Evolutionary conservation across 92 coral and sea anemone species (phyloP).

Genomic region (Blastomussa wellsi): DNA sequence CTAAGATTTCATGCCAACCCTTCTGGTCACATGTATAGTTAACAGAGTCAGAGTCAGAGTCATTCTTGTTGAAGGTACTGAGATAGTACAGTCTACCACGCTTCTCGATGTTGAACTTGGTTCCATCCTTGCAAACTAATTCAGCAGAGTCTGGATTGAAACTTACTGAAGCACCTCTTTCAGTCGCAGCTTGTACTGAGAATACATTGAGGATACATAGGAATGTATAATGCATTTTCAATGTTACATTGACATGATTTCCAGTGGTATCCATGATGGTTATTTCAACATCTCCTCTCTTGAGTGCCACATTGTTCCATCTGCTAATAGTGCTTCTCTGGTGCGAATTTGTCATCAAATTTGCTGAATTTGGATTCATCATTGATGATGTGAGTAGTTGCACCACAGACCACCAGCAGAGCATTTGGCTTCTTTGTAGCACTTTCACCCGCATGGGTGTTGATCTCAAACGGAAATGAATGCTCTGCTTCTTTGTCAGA

Average conservation of each 20-base stretch:
- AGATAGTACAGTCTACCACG: background rate
- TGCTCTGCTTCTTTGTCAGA: slow-evolving; percentile 34
- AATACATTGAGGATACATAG: slow-evolving; percentile 31
- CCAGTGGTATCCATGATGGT: slow-evolving; percentile 48
- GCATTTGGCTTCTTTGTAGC: slow-evolving; percentile 14
- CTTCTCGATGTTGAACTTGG: background rate
- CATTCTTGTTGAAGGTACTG: background rate
- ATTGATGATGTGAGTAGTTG: slow-evolving; percentile 26
- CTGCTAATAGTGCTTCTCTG: slow-evolving; percentile 29
- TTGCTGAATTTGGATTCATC: slow-evolving; percentile 42
- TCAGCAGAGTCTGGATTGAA: no score
- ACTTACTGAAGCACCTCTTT: background rate
- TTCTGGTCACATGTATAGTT: no score
- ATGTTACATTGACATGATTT: slow-evolving; percentile 36
- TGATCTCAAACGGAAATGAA: slow-evolving; percentile 41
- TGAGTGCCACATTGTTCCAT: slow-evolving; percentile 57
- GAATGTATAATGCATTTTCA: slow-evolving; percentile 51
- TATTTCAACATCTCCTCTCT: slow-evolving; percentile 46
- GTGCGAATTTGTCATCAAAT: slow-evolving; percentile 40
- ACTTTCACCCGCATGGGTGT: background rate
- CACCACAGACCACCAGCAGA: slow-evolving; percentile 35
- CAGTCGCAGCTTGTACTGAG: background rate
- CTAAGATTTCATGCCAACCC: no score
- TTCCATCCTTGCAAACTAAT: no score
- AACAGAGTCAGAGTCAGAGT: no score